phyloP scores from a whole-genome alignment of 2,113 vertebrate genomes.

The Procavia capensis region DNA sequence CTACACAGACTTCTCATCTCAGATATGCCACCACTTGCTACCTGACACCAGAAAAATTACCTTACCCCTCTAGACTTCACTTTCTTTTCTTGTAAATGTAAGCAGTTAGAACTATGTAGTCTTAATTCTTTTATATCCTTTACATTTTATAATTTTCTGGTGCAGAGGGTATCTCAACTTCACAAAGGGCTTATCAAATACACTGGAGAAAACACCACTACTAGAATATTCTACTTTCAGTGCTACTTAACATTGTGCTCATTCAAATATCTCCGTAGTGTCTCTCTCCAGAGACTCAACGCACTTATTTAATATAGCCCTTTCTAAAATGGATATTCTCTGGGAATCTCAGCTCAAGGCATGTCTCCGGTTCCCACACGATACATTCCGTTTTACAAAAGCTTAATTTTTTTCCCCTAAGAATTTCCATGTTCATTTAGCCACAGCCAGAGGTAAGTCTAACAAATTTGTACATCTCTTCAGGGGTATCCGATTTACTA shows the following conservation, averaged over 20 bases:
- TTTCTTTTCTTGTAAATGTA: constrained; percentile 8
- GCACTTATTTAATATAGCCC: constrained; percentile 64
- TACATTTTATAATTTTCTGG: not conserved
- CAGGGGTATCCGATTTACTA: constrained; percentile 47
- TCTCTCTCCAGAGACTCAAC: constrained; percentile 43
- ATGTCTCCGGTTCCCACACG: constrained; percentile 26
- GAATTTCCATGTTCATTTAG: constrained; percentile 70
- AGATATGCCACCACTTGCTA: not conserved
- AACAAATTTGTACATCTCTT: constrained; percentile 61
- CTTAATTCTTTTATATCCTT: not conserved
- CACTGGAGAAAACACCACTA: not conserved
- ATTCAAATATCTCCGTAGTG: constrained; percentile 48
- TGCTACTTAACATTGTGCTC: constrained; percentile 55
- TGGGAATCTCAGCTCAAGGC: constrained; percentile 60
- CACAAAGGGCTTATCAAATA: not conserved
- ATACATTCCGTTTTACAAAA: constrained; percentile 17
- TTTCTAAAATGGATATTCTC: constrained; percentile 73
- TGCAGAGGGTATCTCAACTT: not conserved
- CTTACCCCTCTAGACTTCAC: not conserved
- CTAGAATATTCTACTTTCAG: constrained; percentile 20
- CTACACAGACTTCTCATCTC: not conserved
- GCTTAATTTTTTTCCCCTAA: constrained; percentile 25
- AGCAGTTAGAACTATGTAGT: not conserved
- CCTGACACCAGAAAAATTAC: not conserved
- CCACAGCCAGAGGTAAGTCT: constrained; percentile 66